Percentiles rank a stretch among this genome's conserved stretches.
These are phyloP conservation scores for Hemiprocne comata DNA, from an alignment of 2,113 vertebrate species.

Conservation along the genomic window DNA sequence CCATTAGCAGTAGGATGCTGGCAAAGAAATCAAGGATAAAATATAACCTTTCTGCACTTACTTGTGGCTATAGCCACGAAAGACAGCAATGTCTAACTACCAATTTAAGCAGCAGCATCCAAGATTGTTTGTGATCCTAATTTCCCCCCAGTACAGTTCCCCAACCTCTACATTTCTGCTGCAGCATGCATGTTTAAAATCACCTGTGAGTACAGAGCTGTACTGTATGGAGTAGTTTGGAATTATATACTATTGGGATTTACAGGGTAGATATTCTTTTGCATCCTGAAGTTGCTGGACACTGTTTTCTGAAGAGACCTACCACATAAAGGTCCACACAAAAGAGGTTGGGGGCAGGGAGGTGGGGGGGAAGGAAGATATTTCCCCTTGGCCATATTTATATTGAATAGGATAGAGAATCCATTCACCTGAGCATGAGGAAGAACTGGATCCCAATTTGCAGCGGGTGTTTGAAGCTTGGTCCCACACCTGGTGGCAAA, in stretches of 20 bases:
- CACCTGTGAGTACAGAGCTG: neutral
- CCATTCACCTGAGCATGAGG: neutral
- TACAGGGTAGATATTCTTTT: neutral
- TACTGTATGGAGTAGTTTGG: neutral
- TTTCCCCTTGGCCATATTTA: neutral
- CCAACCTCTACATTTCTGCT: neutral
- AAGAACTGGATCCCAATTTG: neutral
- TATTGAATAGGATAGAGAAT: neutral
- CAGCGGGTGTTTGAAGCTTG: neutral
- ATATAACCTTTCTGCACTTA: constrained; percentile 46
- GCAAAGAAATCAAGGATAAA: constrained; percentile 49
- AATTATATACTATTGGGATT: neutral
- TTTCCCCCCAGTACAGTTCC: neutral
- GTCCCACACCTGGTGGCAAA: neutral
- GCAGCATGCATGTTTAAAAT: neutral
- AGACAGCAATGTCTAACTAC: neutral
- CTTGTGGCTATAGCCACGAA: neutral
- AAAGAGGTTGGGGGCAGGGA: neutral
- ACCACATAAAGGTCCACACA: neutral
- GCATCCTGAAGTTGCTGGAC: neutral
- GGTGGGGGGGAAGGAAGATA: neutral
- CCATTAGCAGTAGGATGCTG: constrained; percentile 44
- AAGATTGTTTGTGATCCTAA: neutral
- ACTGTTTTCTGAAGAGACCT: neutral
- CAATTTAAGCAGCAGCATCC: neutral